Percentiles rank a stretch among this genome's conserved stretches.
Conservation (phyloP, 2,888 invertebrate genomes). For the Sicus ferrugineus region DNA sequence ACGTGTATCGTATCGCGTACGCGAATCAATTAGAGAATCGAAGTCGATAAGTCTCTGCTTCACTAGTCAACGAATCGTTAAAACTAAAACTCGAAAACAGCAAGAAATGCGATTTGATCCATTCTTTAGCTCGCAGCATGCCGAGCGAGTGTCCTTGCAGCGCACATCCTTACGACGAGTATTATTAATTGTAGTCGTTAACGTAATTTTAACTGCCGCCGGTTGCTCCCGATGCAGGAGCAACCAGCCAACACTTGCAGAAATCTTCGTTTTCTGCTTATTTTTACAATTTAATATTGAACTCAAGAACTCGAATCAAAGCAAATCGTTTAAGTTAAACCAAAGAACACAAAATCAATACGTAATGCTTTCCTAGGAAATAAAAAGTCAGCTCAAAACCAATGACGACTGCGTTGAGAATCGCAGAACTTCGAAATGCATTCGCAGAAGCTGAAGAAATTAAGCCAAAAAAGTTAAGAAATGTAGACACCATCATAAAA, state of each 20-base stretch:
- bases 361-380: conserved; percentile 16
- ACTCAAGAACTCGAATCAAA: conserved; percentile 9
- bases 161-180: conserved; percentile 31
- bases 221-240: conserved; percentile 1
- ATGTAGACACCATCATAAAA: background rate
- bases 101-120: background rate
- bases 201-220: conserved; percentile 24
- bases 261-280: conserved; percentile 6
- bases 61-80: conserved; percentile 32
- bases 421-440: background rate
- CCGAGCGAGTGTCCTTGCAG: conserved; percentile 13
- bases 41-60: background rate
- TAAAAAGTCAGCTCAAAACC: conserved; percentile 2
- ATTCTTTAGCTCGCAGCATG: background rate
- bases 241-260: background rate
- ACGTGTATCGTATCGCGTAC: no score
- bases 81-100: conserved; percentile 10
- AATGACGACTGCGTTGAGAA: background rate
- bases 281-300: background rate
- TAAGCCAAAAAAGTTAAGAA: conserved; percentile 22
- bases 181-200: conserved; percentile 31
- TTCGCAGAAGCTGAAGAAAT: conserved; percentile 10
- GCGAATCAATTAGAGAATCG: no score
- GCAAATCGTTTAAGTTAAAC: conserved; percentile 33
- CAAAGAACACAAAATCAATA: conserved; percentile 36